Conservation (phyloP, 2,113 vertebrate species). For the Melanerpes aurifrons region DNA sequence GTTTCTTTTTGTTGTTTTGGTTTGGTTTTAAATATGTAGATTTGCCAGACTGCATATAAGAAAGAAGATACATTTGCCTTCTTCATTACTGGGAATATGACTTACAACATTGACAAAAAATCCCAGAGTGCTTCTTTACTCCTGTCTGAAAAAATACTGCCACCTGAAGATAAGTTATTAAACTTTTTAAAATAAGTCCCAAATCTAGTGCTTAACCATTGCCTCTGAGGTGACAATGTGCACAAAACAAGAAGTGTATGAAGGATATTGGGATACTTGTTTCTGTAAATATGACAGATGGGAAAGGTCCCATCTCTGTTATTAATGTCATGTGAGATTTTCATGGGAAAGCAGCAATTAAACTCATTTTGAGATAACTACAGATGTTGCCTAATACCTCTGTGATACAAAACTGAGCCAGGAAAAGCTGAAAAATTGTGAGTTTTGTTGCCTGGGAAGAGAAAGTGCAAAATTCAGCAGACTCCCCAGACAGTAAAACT, state of each 20-base stretch:
- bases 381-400: background rate
- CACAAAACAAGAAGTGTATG: no score
- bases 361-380: background rate
- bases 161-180: no score
- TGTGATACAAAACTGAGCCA: background rate
- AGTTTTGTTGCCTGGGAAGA: background rate
- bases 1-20: no score
- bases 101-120: background rate
- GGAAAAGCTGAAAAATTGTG: background rate
- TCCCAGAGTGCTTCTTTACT: no score
- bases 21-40: background rate
- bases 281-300: no score
- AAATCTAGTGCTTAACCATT: no score
- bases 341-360: background rate
- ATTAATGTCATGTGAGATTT: no score
- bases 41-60: background rate
- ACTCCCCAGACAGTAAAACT: background rate
- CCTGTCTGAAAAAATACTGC: no score
- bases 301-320: no score
- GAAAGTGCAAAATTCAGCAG: background rate
- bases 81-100: background rate
- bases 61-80: background rate
- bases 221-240: no score
- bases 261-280: no score
- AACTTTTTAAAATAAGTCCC: no score